A percentile compares a stretch with the other conserved stretches of the same genome.
Evolutionary conservation across 1,140 invertebrate genomes (phyloP).

Genomic region (Metopolophium dirhodum): DNA sequence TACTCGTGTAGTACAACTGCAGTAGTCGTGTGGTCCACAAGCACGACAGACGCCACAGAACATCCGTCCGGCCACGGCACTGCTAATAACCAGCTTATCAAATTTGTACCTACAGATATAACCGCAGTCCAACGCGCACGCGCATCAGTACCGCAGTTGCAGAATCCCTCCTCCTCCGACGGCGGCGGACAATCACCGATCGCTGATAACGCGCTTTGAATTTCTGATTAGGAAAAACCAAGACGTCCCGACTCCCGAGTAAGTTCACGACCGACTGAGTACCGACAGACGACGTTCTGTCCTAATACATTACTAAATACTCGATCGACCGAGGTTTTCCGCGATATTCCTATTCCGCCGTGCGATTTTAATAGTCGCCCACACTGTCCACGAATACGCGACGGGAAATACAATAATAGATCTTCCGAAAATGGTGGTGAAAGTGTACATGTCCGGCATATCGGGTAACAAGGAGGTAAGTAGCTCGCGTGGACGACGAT

Average conservation of each 20-base stretch:
- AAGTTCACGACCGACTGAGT: background rate
- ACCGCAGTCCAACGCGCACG: background rate
- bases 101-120: background rate
- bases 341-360: background rate
- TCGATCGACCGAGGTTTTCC: background rate
- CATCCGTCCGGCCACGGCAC: too few relatives aligned
- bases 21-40: too few relatives aligned
- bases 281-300: background rate
- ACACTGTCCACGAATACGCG: background rate
- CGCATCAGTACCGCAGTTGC: background rate
- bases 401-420: background rate
- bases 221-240: slow-evolving; percentile 15
- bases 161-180: background rate
- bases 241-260: background rate
- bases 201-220: background rate
- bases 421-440: slow-evolving; percentile 77
- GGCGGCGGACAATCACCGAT: background rate
- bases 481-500: slow-evolving; percentile 57
- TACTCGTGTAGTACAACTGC: too few relatives aligned
- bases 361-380: background rate
- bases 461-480: slow-evolving; percentile 89
- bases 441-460: slow-evolving; percentile 88
- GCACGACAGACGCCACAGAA: too few relatives aligned
- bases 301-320: background rate
- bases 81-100: too few relatives aligned